Conservation (phyloP, 2,113 vertebrate species). For the Chaetops frenatus region DNA sequence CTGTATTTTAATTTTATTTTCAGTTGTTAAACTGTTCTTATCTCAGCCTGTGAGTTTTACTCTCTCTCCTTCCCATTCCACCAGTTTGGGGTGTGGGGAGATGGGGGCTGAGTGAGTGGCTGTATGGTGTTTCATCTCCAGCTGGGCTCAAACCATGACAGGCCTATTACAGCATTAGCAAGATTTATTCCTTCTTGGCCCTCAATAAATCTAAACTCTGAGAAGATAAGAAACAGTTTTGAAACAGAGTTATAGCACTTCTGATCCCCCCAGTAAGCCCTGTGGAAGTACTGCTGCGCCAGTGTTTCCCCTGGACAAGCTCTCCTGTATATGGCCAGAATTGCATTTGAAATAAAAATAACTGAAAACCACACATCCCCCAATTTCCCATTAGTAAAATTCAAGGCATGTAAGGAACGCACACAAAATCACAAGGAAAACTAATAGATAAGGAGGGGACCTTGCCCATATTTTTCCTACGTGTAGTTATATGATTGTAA, state of each 20-base stretch:
- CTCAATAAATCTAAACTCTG: not conserved
- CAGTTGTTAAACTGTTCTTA: not conserved
- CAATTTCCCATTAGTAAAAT: too few species aligned
- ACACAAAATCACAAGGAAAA: not conserved
- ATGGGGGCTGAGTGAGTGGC: accelerated
- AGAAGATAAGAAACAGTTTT: not conserved
- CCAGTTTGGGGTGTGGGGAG: accelerated
- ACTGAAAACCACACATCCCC: accelerated
- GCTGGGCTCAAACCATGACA: not conserved
- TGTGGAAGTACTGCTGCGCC: not conserved
- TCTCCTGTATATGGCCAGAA: not conserved
- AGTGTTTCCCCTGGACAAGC: not conserved
- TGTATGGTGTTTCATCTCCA: not conserved
- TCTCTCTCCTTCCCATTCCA: not conserved
- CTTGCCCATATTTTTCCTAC: not conserved
- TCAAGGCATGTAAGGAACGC: not conserved
- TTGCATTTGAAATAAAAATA: not conserved
- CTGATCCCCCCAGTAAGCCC: not conserved
- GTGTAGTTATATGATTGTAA: not conserved
- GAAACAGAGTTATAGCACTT: not conserved
- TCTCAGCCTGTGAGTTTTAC: not conserved
- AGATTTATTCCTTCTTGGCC: not conserved
- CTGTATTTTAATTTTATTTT: not conserved
- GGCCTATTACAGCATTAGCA: not conserved
- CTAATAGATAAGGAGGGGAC: not conserved